Base-by-base conservation (phyloP, 2,113 vertebrate genomes). In the Ammospiza caudacuta region DNA sequence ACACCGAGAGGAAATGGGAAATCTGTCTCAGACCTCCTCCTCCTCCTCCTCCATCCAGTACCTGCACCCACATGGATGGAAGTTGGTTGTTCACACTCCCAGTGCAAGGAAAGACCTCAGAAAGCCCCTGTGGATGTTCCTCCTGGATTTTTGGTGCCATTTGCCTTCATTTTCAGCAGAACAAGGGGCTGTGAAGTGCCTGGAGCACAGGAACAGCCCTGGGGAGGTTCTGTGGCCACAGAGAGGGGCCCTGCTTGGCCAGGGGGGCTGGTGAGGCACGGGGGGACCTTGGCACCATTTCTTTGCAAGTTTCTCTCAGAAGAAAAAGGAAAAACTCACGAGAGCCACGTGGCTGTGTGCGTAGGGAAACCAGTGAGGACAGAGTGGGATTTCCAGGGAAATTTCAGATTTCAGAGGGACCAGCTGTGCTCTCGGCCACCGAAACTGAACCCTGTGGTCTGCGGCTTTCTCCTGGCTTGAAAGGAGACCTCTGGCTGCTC, bases 361-460 rank as follows among this genome's bases (percentile, higher is more conserved):
- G 54, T 3, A 24, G 44, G 28, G 61, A 61, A 68, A 23, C 4
- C 0, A 7, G 33, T 3, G 87, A 58, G 77, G 70, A 27, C 5
- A 8, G 79, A 54, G 57, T 0, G 39, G 94, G 95, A 82, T 95
- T 97, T 97, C 92, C 95, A 20, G 63, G 35, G 67, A 49, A 47
- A 22, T 46, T 46, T 21, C 44, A 46, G 44, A 46, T 21, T 46
- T 76, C 9, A 7, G 43, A 87, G 89, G 94, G 80, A 92, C 66
- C 0, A 0, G 24, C 83, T 12, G 12, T 49, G 4, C 94, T 85
- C 49, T 69, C 4, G 0, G 57, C n/a, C 9, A 0, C 10, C 0
- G 0, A 14, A 73, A 39, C 28, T 4, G 1, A 39, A 9, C 43
- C 3, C 1, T 1, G 16, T 17, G 44, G 23, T 24, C 28, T 64